A percentile compares a stretch with the other conserved stretches of the same genome.
Conservation (phyloP, 2,113 vertebrate species). For the Anseranas semipalmata region DNA sequence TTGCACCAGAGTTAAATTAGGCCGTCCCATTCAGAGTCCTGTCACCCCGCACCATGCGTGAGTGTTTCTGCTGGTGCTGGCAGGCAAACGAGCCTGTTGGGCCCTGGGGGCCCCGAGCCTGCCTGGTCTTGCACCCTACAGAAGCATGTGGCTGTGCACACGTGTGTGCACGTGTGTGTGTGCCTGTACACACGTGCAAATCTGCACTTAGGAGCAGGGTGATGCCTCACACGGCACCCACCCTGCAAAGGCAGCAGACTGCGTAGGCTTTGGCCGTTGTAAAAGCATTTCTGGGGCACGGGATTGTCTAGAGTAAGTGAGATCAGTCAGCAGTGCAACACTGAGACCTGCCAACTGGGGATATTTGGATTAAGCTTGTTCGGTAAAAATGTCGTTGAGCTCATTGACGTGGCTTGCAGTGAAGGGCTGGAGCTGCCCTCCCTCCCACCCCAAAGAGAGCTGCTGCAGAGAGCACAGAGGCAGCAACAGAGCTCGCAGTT, state of each 20-base stretch:
- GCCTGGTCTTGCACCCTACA: background rate
- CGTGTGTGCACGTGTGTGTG: accelerated
- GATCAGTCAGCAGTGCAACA: background rate
- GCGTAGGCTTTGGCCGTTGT: background rate
- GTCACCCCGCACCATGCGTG: accelerated
- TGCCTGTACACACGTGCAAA: background rate
- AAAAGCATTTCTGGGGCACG: background rate
- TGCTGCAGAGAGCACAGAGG: background rate
- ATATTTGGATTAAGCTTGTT: background rate
- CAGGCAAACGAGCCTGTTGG: background rate
- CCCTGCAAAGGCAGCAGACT: background rate
- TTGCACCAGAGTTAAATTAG: background rate
- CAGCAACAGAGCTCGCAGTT: background rate
- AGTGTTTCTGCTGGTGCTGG: background rate
- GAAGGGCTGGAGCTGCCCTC: background rate
- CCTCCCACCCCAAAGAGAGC: background rate
- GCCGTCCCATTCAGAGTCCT: accelerated
- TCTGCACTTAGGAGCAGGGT: accelerated
- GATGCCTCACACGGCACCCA: background rate
- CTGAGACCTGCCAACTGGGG: background rate
- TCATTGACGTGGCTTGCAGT: background rate
- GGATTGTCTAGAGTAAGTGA: background rate
- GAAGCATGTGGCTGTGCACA: background rate
- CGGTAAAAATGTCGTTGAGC: background rate
- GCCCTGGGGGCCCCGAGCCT: too few species aligned